These are phyloP conservation scores for Myanophis thanlyinensis DNA, from an alignment of 2,113 vertebrate genomes.

Conservation along the genomic window DNA sequence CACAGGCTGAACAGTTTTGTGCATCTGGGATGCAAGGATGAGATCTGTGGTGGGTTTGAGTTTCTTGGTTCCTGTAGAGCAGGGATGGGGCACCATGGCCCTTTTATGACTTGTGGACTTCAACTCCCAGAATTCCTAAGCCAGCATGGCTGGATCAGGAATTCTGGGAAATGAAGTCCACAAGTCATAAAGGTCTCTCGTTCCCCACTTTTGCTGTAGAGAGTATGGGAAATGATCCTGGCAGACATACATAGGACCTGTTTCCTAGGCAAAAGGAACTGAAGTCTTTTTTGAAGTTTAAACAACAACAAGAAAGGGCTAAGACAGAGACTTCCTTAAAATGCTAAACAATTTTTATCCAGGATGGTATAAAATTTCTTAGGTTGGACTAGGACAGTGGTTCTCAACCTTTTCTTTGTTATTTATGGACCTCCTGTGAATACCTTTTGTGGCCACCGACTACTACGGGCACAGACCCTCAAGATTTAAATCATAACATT, in stretches of 20 bases:
- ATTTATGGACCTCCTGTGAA: background rate
- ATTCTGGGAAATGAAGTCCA: background rate
- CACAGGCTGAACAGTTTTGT: background rate
- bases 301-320: background rate
- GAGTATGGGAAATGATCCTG: background rate
- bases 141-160: no score
- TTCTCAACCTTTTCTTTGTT: background rate
- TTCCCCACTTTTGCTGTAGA: background rate
- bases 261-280: background rate
- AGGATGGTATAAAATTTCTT: background rate
- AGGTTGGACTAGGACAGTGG: background rate
- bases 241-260: background rate
- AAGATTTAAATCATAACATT: background rate
- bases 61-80: background rate
- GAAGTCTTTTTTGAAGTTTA: background rate
- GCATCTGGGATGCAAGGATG: background rate
- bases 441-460: background rate
- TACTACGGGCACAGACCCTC: no score
- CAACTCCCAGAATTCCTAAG: no score
- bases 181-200: no score
- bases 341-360: background rate
- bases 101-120: no score
- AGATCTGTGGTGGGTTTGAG: background rate
- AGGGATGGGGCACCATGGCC: no score
- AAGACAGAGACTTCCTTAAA: background rate